Percentiles rank a stretch among this genome's conserved stretches.
Conservation (phyloP, 2,113 vertebrate species). For the Chloroceryle aenea region DNA sequence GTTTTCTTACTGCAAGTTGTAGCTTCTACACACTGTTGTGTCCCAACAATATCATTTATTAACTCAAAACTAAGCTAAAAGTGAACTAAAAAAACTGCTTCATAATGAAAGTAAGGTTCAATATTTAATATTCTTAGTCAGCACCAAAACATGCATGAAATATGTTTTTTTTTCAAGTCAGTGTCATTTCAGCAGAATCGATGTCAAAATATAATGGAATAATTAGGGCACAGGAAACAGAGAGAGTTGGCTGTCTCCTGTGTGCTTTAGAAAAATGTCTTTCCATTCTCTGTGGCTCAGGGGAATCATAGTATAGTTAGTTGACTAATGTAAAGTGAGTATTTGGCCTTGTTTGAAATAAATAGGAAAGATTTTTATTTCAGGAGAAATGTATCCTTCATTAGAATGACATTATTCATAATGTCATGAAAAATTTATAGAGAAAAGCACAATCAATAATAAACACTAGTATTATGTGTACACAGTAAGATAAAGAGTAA, state of each 20-base stretch:
- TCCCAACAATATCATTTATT: background rate
- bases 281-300: background rate
- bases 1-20: background rate
- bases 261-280: background rate
- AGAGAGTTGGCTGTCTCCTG: background rate
- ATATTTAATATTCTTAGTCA: background rate
- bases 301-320: background rate
- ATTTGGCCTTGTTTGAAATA: conserved; percentile 28
- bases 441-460: background rate
- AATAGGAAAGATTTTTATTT: background rate
- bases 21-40: background rate
- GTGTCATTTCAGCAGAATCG: conserved; percentile 5
- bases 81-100: background rate
- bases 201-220: conserved; percentile 25
- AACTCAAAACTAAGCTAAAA: background rate
- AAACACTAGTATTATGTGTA: background rate
- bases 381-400: background rate
- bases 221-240: conserved; percentile 33
- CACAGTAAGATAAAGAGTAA: background rate
- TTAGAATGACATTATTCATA: background rate
- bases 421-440: background rate
- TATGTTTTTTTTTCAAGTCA: background rate
- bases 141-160: background rate
- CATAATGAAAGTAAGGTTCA: background rate
- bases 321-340: background rate